phyloP scores from a whole-genome alignment of 2,113 vertebrate genomes.

The Edolisoma coerulescens region DNA sequence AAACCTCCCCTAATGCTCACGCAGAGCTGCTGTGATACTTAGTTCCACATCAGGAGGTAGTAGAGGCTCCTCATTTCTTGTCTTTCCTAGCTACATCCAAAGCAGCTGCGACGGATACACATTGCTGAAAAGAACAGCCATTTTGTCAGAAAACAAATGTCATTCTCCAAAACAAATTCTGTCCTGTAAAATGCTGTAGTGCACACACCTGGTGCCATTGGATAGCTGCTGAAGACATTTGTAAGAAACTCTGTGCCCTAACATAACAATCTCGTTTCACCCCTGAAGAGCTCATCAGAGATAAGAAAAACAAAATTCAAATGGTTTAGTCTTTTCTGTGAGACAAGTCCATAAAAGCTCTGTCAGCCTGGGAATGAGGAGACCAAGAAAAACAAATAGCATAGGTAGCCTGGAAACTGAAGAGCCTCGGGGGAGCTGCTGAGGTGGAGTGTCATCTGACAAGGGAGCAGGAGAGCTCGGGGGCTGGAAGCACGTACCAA shows the following conservation, averaged over 20 bases:
- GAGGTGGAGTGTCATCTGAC: slow-evolving; percentile 25
- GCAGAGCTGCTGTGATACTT: neutral
- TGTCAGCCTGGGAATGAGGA: neutral
- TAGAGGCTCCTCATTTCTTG: neutral
- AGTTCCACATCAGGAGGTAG: neutral
- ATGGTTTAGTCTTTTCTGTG: neutral
- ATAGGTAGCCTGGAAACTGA: slow-evolving; percentile 36
- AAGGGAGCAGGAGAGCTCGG: neutral
- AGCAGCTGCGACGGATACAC: neutral
- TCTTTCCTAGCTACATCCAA: neutral
- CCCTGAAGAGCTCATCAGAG: neutral
- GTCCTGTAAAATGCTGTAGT: neutral
- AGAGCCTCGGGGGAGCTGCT: neutral
- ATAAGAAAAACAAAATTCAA: neutral
- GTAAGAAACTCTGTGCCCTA: neutral
- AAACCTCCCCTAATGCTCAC: neutral
- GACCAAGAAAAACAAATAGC: slow-evolving; percentile 37
- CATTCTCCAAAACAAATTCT: neutral
- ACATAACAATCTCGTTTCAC: neutral
- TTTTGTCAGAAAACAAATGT: neutral
- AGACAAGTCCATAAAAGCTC: slow-evolving; percentile 2
- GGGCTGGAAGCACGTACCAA: neutral
- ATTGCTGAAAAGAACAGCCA: neutral
- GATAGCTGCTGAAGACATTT: neutral
- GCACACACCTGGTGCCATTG: neutral